Conservation (phyloP, 1,140 invertebrate genomes). For the Maconellicoccus hirsutus region DNA sequence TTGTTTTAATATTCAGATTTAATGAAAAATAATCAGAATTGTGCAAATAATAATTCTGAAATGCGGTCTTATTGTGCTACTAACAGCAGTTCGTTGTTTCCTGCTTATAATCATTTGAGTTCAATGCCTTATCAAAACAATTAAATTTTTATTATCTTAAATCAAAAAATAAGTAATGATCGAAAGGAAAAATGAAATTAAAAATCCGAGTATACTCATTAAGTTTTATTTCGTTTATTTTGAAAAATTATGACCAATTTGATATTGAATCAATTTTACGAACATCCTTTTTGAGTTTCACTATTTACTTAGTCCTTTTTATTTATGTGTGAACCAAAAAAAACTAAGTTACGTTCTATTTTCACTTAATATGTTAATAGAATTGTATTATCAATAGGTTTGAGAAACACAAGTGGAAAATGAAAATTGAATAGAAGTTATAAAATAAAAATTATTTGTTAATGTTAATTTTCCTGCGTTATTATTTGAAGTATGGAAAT, state of each 20-base stretch:
- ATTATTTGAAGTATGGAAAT: background rate
- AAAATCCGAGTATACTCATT: no score
- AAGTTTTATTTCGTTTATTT: no score
- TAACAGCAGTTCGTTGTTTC: constrained; percentile 12
- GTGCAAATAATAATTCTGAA: constrained; percentile 11
- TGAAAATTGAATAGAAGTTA: background rate
- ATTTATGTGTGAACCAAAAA: background rate
- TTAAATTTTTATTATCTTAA: constrained; percentile 9
- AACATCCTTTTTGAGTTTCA: no score
- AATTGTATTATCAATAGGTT: background rate
- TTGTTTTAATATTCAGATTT: constrained; percentile 8
- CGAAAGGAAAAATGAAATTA: no score
- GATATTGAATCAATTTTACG: no score
- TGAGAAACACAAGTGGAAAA: background rate
- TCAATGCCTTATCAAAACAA: constrained; percentile 20
- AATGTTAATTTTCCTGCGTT: background rate
- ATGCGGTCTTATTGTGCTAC: constrained; percentile 12
- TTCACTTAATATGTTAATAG: background rate
- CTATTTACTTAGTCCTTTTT: no score
- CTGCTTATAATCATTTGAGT: constrained; percentile 19
- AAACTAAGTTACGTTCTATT: background rate
- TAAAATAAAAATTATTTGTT: background rate
- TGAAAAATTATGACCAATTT: no score
- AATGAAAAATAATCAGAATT: constrained; percentile 6
- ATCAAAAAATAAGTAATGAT: background rate